Evolutionary conservation across 2,113 vertebrate genomes (phyloP).

Genomic region (Planiliza haematocheilus): DNA sequence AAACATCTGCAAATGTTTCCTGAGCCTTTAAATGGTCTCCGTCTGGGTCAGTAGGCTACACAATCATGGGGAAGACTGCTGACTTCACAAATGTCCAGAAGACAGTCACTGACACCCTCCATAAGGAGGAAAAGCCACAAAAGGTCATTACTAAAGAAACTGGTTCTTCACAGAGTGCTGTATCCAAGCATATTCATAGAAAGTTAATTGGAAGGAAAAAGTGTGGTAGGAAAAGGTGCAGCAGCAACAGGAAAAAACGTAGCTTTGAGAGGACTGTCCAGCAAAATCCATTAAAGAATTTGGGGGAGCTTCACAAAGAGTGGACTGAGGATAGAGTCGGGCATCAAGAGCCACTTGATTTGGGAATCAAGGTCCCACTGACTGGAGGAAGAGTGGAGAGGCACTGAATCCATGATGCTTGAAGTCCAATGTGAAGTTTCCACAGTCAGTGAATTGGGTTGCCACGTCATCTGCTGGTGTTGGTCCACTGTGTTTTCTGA

Average conservation of each 20-base stretch:
- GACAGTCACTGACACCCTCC: too few species aligned
- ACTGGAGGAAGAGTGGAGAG: not conserved
- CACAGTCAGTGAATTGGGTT: conserved; percentile 2
- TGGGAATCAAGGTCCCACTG: too few species aligned
- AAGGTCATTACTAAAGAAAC: not conserved
- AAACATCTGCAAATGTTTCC: too few species aligned
- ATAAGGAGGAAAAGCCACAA: too few species aligned
- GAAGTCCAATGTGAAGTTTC: conserved; percentile 6
- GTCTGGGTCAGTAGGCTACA: too few species aligned
- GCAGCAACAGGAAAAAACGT: not conserved
- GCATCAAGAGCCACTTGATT: too few species aligned
- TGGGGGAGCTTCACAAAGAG: too few species aligned
- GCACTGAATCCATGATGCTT: conserved; percentile 7
- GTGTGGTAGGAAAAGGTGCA: conserved; percentile 1
- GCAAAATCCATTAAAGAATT: not conserved
- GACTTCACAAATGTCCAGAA: too few species aligned
- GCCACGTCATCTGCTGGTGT: not conserved
- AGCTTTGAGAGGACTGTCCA: not conserved
- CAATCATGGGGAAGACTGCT: too few species aligned
- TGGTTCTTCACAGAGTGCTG: not conserved
- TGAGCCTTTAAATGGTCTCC: too few species aligned
- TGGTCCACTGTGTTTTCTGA: not conserved
- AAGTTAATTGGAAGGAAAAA: not conserved
- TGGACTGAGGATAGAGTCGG: too few species aligned
- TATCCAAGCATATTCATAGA: not conserved